Conservation (phyloP, 2,113 vertebrate species). For the Nibea coibor region DNA sequence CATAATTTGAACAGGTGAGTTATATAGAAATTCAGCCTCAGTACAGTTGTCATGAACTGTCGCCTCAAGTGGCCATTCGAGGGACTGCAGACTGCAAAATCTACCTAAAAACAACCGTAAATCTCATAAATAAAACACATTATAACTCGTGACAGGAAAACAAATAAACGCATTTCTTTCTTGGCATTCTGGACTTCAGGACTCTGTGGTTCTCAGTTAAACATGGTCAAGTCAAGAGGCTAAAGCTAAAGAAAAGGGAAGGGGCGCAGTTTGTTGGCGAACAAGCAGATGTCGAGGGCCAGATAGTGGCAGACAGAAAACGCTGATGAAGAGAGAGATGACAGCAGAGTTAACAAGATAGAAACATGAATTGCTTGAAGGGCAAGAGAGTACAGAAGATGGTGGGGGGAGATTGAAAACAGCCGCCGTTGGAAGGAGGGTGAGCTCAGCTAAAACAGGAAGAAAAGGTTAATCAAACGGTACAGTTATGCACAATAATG, state of each 20-base stretch:
- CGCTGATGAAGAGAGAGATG: conserved; percentile 36
- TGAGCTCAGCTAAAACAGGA: conserved; percentile 26
- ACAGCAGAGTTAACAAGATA: conserved; percentile 13
- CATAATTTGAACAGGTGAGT: too few relatives aligned
- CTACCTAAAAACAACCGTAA: background rate
- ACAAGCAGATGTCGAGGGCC: background rate
- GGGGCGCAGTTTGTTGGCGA: background rate
- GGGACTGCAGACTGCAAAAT: background rate
- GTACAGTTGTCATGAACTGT: too few relatives aligned
- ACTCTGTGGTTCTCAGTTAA: background rate
- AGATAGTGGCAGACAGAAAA: conserved; percentile 19
- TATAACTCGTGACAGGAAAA: background rate
- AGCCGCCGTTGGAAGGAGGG: conserved; percentile 18
- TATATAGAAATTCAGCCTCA: too few relatives aligned
- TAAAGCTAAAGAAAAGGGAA: background rate
- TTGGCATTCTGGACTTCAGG: background rate
- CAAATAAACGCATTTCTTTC: background rate
- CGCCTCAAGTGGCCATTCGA: too few relatives aligned
- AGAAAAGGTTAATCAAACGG: conserved; percentile 52
- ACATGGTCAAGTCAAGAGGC: background rate
- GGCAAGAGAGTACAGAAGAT: conserved; percentile 34
- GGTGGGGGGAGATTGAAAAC: conserved; percentile 38
- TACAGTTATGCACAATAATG: conserved; percentile 41
- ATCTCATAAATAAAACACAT: background rate
- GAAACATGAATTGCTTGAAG: conserved; percentile 49